Conservation (phyloP, 2,113 vertebrate species). For the Ammodytes marinus region DNA sequence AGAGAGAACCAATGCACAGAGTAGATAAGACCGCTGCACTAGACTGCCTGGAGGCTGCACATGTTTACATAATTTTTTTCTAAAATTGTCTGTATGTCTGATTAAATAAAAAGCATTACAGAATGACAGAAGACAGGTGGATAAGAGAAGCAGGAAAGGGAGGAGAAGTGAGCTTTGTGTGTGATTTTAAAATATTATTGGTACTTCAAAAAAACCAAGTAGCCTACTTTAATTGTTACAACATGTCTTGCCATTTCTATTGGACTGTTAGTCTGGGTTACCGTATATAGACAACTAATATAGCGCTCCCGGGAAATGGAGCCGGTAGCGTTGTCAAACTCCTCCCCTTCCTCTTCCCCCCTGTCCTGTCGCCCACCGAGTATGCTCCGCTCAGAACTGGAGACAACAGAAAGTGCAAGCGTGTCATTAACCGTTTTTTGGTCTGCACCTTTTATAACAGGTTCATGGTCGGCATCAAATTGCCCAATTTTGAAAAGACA, state of each 20-base stretch:
- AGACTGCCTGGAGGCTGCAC: constrained; percentile 11
- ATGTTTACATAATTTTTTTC: neutral
- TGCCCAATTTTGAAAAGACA: too few relatives aligned
- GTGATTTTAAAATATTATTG: neutral
- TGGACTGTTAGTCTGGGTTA: neutral
- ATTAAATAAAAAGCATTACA: neutral
- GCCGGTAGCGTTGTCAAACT: too few relatives aligned
- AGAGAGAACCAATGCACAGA: constrained; percentile 15
- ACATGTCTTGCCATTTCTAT: neutral
- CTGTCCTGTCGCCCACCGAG: too few relatives aligned
- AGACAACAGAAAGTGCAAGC: too few relatives aligned
- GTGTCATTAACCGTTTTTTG: too few relatives aligned
- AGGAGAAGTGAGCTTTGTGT: neutral
- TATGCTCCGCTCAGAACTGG: too few relatives aligned
- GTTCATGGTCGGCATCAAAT: too few relatives aligned
- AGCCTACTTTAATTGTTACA: neutral
- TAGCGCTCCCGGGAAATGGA: too few relatives aligned
- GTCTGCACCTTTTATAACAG: too few relatives aligned
- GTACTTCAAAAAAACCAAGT: neutral
- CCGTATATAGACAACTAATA: too few relatives aligned
- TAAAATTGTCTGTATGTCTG: neutral
- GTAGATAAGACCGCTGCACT: constrained; percentile 37
- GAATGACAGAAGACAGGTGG: neutral
- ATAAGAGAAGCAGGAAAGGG: neutral
- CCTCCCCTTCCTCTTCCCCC: too few relatives aligned